Base-by-base conservation (phyloP, 2,797 vertebrate species). In the Hydrolagus colliei region DNA sequence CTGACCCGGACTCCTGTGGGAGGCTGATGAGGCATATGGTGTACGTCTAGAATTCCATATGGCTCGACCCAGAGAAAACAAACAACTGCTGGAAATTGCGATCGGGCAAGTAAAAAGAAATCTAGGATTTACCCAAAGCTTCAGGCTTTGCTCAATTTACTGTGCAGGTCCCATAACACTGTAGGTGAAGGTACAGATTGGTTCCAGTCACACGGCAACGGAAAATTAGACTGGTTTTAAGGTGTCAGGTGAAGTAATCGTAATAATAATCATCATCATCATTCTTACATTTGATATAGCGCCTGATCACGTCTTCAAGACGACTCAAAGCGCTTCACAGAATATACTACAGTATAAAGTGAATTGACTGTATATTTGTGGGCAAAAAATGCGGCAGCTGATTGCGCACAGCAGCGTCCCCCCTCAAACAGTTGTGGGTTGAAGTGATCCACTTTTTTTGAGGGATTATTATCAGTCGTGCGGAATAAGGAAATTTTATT, bases 141-240 rank as follows among this genome's bases (percentile, higher is more conserved):
- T 75, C 73, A n/a, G 52, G 52, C 18, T 77, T 77, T 52, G 9
- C 75, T 61, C 16, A 77, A 52, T 77, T 78, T 62, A 78, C 59
- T 16, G 59, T 77, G 18, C 20, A 20, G 59, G 6, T n/a, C 59
- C 20, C 9, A 16, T 18, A 12, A 12, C 72, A 78, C 4, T 59
- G 41, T 62, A 59, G 0, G 14, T 78, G n/a, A 22, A 9, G 62
- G 59, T 6, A n/a, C 14, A 12, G 59, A 20, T 22, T 62, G 59
- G 4, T 59, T 22, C 61, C 76, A 78, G 59, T 18, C 59, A 78
- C 6, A 62, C 22, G 11, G 20, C 1, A 62, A 22, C 52, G 61
- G n/a, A 35, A 61, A 12, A 13, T 77, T 18, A 14, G 52, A 11
- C 52, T 12, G 1, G 32, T 9, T 74, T 74, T 74, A 16, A 61